Evolutionary conservation across 1,140 invertebrate species (phyloP), one percentile per base, ranked within the genome.

Genomic region (Homarus americanus): DNA sequence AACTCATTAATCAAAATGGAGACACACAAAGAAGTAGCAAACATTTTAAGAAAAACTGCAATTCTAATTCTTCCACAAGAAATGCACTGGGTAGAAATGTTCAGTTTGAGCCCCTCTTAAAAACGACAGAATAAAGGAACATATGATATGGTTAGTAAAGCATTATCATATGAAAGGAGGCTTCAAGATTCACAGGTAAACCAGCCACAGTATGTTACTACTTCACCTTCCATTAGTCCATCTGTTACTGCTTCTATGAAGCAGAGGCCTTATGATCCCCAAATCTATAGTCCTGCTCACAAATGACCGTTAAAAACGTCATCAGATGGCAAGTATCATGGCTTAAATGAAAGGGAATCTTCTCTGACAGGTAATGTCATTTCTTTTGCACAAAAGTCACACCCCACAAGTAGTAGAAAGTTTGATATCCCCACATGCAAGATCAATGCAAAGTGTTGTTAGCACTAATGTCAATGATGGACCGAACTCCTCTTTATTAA

Each of bases 241-340:
- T n/a, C 79, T 38, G 36, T 82, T 44, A 34, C 32, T 7, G 3
- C 28, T 0, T 7, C n/a, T 69, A 9, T 38, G 40, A 63, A 28
- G 80, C 58, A 66, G 2, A 87, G 38, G 76, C 75, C 58, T 20
- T 87, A 87, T 44, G 80, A 87, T 63, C 86, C 86, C 41, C 17
- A 78, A 58, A 7, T 66, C 12, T 87, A 87, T 9, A 87, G 86
- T 78, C 86, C 86, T 32, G 32, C 78, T 1, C n/a, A 63, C 15
- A 41, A 79, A 66, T n/a, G 28, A 7, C 1, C 40, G 15, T 15
- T 34, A 15, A 79, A 69, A 9, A 44, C 5, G 12, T 15, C 36
- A 78, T 44, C 63, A 73, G 17, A 69, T 38, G 15, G 32, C 28
- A 32, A 20, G 32, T n/a, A 36, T 78, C 12, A 78, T 78, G 36